Base-by-base conservation (phyloP, 2,888 invertebrate species). In the Unio pictorum region DNA sequence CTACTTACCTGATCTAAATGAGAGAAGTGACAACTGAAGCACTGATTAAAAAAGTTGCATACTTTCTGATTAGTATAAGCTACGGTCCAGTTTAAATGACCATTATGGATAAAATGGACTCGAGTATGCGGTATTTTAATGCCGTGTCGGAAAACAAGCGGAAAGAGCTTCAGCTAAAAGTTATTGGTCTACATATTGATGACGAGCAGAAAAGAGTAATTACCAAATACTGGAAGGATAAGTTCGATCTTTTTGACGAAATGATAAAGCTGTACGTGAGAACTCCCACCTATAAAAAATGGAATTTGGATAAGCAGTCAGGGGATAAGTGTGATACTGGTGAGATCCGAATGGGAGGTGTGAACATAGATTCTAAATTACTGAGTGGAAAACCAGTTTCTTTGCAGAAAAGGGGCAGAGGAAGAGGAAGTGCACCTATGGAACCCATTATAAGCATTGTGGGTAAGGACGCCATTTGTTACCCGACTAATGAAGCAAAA, bases 161-260 rank as follows among this genome's bases (percentile, higher is more conserved):
- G 7, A 75, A 75, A 58, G 79, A 81, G 59, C 34, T 69, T 56
- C 75, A 76, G 67, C 66, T 81, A 30, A 75, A 66, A 45, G 67
- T 67, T 28, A 61, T 63, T 58, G 79, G 76, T 65, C 67, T 72
- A 11, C 73, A 73, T 74, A 79, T 81, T 20, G 79, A 80, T 55
- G 73, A 69, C 57, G 67, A 73, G 15, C 74, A 79, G 64, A 78
- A 74, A 65, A 72, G 73, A 61, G 76, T 75, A 69, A 68, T 81
- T 8, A 72, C 78, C n/a, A 70, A 69, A 60, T 79, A 77, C 55
- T 81, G 81, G 81, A 80, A 80, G 54, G 79, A 80, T 61, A 81
- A 81, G 30, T 79, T 74, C 17, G 74, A 75, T 67, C 64, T 81
- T 15, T 75, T 81, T 66, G 80, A 81, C 63, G 81, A 81, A 20